These are phyloP conservation scores for Centrocercus urophasianus DNA, from an alignment of 2,113 vertebrate genomes.

Conservation along the genomic window DNA sequence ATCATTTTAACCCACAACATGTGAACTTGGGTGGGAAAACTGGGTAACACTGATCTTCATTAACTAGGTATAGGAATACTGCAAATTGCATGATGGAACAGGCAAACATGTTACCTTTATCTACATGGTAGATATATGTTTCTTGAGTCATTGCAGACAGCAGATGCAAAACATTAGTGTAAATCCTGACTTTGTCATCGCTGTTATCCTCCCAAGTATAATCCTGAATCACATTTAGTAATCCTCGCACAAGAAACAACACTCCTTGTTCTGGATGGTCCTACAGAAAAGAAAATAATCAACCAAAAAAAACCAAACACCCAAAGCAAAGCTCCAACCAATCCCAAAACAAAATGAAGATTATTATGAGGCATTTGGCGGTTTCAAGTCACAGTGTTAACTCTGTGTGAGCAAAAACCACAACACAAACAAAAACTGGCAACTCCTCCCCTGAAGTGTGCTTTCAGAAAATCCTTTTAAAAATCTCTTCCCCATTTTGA, in stretches of 20 bases:
- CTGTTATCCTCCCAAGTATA: conserved; percentile 96
- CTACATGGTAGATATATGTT: conserved; percentile 84
- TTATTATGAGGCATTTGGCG: not conserved
- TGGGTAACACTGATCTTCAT: not conserved
- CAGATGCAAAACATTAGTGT: conserved; percentile 90
- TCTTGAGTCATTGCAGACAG: conserved; percentile 95
- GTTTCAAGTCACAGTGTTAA: not conserved
- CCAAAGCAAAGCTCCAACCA: not conserved
- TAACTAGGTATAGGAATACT: fast-evolving
- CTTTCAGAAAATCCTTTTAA: not conserved
- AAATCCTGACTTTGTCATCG: conserved; percentile 91
- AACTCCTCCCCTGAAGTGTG: not conserved
- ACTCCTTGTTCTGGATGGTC: conserved; percentile 97
- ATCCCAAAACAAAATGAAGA: not conserved
- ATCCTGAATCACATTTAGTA: conserved; percentile 96
- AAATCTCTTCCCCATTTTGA: not conserved
- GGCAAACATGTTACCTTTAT: conserved; percentile 77
- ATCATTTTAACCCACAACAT: not conserved
- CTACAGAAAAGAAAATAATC: conserved; percentile 61
- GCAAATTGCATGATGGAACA: not conserved
- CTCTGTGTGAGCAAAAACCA: not conserved
- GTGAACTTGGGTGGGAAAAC: not conserved
- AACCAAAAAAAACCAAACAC: not conserved
- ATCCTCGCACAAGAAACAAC: conserved; percentile 91
- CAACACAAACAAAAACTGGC: not conserved